phyloP scores from a whole-genome alignment of 2,797 vertebrate species.

The Cyclopterus lumpus region DNA sequence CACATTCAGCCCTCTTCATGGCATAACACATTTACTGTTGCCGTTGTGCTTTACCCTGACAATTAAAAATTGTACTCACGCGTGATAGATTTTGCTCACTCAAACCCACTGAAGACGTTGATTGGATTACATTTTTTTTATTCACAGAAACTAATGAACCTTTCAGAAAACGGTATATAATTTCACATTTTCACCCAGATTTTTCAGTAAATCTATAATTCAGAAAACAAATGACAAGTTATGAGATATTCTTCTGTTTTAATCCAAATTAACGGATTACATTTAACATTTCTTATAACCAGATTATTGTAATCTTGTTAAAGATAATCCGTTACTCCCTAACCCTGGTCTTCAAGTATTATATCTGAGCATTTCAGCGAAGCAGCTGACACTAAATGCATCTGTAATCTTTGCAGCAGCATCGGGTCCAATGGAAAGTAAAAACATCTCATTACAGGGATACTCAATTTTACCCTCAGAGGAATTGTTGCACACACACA shows the following conservation, averaged over 20 bases:
- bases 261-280: conserved; percentile 71
- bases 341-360: conserved; percentile 53
- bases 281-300: conserved; percentile 63
- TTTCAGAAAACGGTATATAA: conserved; percentile 15
- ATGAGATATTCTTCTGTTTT: conserved; percentile 45
- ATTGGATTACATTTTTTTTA: background rate
- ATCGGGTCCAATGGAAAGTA: conserved; percentile 54
- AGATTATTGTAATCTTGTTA: conserved; percentile 78
- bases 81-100: conserved; percentile 5
- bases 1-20: conserved; percentile 1
- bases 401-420: conserved; percentile 51
- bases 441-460: conserved; percentile 63
- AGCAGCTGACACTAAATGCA: conserved; percentile 51
- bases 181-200: conserved; percentile 22
- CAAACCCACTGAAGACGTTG: background rate
- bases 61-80: conserved; percentile 5
- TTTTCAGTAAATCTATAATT: conserved; percentile 32
- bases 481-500: conserved; percentile 54
- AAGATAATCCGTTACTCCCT: conserved; percentile 70
- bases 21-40: conserved; percentile 21
- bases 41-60: conserved; percentile 16
- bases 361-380: conserved; percentile 43
- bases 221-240: conserved; percentile 17
- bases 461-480: conserved; percentile 66
- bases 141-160: conserved; percentile 30